Evolutionary conservation across 2,797 vertebrate genomes (phyloP), one percentile per base, ranked within the genome.

Genomic region (Mionectes olivaceus): DNA sequence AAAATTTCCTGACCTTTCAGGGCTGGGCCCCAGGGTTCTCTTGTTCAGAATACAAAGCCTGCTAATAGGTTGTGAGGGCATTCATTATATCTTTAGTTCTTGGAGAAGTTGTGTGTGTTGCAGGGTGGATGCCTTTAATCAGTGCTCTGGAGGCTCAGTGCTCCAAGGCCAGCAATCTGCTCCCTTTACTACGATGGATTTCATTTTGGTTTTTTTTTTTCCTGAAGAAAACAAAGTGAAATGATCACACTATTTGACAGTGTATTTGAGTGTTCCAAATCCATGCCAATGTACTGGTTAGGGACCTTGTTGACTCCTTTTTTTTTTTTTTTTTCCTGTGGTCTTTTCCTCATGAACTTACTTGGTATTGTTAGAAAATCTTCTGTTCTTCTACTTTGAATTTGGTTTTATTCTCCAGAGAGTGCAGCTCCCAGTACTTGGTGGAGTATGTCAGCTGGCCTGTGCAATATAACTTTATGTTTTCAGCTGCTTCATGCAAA

Each of bases 31-130:
- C 4, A 3, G 91, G 73, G 56, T 56, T 93, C 65, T 63, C 93
- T 79, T 86, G 46, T 89, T 96, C 68, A 47, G 53, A 95, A 92
- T 86, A 92, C 61, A 90, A 92, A 95, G 89, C 61, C 71, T 77
- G 76, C 81, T 97, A 97, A 96, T 95, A 95, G 83, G 71, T 95
- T 97, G 93, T 68, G 77, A 96, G 97, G 91, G 86, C 84, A 91
- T 94, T 97, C 18, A 59, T 97, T 96, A 55, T 76, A 61, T 92
- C 93, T 90, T 94, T 27, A 44, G 92, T 81, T 96, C 69, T 92
- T 95, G 84, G 57, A 87, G 90, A 57, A 97, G 25, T 12, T 93
- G 94, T 70, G 89, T 92, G 85, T 89, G 71, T 93, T 91, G 89
- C 87, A 94, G 71, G 60, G 71, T 75, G 92, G 90, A 83, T 49